Conservation (phyloP, 1,140 invertebrate species). For the Euwallacea fornicatus region DNA sequence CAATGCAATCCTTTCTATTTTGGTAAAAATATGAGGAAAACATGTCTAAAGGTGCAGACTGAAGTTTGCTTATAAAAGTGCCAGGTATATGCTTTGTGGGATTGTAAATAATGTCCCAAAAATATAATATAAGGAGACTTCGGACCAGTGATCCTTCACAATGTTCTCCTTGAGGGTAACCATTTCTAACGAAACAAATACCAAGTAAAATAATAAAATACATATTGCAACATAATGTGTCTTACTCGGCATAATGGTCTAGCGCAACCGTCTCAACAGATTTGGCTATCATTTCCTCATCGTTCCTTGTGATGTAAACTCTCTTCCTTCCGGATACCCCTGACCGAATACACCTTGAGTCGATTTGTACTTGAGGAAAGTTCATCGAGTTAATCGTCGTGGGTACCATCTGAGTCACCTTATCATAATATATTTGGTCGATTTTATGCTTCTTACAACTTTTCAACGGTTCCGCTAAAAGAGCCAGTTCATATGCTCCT, state of each 20-base stretch:
- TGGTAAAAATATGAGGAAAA: constrained; percentile 44
- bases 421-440: constrained; percentile 6
- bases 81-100: constrained; percentile 34
- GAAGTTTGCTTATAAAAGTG: constrained; percentile 44
- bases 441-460: constrained; percentile 18
- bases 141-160: constrained; percentile 44
- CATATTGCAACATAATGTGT: background rate
- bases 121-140: constrained; percentile 43
- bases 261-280: constrained; percentile 44
- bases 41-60: constrained; percentile 47
- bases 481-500: constrained; percentile 21
- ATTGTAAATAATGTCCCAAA: constrained; percentile 50
- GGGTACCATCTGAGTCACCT: background rate
- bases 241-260: constrained; percentile 40
- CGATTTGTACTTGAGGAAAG: constrained; percentile 14
- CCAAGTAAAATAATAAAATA: background rate
- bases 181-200: constrained; percentile 10
- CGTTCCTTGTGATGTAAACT: constrained; percentile 23
- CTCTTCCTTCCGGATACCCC: constrained; percentile 35
- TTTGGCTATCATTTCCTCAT: background rate
- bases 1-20: constrained; percentile 45
- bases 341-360: constrained; percentile 13
- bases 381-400: background rate
- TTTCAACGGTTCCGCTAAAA: constrained; percentile 33
- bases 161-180: constrained; percentile 42